Percentiles rank a stretch among this genome's conserved stretches.
Evolutionary conservation across 2,888 invertebrate species (phyloP).

Genomic region (Dione vanillae): DNA sequence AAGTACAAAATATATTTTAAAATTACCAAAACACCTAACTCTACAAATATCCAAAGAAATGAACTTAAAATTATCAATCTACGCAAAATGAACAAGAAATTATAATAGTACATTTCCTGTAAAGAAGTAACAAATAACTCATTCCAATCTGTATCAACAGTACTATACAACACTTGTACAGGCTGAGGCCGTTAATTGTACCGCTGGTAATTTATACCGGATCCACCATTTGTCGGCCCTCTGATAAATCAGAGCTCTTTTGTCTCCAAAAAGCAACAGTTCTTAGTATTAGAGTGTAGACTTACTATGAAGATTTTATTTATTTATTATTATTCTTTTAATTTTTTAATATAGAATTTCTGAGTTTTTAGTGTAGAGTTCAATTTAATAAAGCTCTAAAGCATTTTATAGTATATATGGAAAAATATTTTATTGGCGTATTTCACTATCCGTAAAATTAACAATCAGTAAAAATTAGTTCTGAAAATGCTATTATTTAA

Average conservation of each 20-base stretch:
- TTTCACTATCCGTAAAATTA: too few relatives aligned
- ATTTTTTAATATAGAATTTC: too few relatives aligned
- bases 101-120: neutral
- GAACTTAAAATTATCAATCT: neutral
- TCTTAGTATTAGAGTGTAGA: slow-evolving; percentile 44
- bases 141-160: slow-evolving; percentile 21
- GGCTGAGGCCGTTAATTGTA: slow-evolving; percentile 62
- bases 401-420: too few relatives aligned
- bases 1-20: too few relatives aligned
- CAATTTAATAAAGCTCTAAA: too few relatives aligned
- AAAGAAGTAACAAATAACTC: slow-evolving; percentile 23
- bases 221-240: slow-evolving; percentile 61
- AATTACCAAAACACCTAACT: neutral
- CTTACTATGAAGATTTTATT: too few relatives aligned
- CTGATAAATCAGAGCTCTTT: slow-evolving; percentile 73
- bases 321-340: too few relatives aligned
- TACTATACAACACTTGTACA: slow-evolving; percentile 40
- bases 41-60: neutral
- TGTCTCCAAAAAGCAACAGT: slow-evolving; percentile 63
- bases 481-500: too few relatives aligned
- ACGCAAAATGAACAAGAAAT: neutral
- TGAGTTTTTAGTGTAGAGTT: too few relatives aligned
- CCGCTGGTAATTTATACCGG: slow-evolving; percentile 66
- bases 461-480: too few relatives aligned
- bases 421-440: too few relatives aligned